Conservation (phyloP, 2,888 invertebrate genomes). For the Ophioninae sp. region DNA sequence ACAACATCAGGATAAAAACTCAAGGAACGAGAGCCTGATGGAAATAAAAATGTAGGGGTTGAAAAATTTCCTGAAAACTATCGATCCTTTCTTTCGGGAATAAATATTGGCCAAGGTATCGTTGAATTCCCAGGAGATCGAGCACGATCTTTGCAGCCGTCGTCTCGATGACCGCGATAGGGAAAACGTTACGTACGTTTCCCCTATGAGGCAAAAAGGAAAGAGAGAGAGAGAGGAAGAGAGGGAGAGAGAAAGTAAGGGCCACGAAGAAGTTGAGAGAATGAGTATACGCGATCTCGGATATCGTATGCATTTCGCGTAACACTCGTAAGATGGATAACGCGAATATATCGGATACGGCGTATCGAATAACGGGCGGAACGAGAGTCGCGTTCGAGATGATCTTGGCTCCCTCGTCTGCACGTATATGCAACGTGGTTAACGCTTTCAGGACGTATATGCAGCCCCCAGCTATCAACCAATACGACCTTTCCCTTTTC, state of each 20-base stretch:
- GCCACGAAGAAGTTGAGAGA: constrained; percentile 19
- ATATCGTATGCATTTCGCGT: constrained; percentile 66
- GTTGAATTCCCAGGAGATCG: constrained; percentile 57
- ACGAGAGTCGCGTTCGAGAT: constrained; percentile 64
- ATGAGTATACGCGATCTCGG: constrained; percentile 53
- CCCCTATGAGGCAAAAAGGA: not conserved
- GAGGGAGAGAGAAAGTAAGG: not conserved
- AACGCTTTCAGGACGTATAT: constrained; percentile 5
- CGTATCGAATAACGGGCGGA: constrained; percentile 64
- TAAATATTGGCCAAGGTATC: constrained; percentile 31
- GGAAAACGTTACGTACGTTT: constrained; percentile 21
- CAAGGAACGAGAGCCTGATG: not conserved
- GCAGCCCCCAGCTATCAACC: not conserved
- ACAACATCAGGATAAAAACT: not conserved
- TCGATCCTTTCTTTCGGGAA: constrained; percentile 13
- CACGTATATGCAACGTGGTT: too few species aligned
- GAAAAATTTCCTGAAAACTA: constrained; percentile 37
- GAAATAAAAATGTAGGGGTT: not conserved
- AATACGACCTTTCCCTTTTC: constrained; percentile 25
- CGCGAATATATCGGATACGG: constrained; percentile 65
- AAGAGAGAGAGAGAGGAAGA: constrained; percentile 11
- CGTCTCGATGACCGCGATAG: constrained; percentile 59
- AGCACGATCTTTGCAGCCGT: constrained; percentile 53
- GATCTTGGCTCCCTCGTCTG: constrained; percentile 42
- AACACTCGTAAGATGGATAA: constrained; percentile 65